A percentile compares a stretch with the other conserved stretches of the same genome.
phyloP scores from a whole-genome alignment of 2,113 vertebrate genomes.

The Oxyruncus cristatus region DNA sequence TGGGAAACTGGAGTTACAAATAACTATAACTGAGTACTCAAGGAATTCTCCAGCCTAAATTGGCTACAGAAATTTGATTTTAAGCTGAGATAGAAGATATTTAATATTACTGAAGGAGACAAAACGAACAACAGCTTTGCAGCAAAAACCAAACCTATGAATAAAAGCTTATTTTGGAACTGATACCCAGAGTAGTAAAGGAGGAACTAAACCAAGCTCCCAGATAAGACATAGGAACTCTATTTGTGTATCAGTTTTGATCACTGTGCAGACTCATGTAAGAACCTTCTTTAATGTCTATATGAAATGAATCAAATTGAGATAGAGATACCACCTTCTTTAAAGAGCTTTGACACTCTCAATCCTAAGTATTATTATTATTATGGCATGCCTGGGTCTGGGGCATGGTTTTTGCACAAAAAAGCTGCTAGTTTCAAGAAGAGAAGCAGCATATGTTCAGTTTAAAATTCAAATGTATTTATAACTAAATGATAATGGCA shows the following conservation, averaged over 20 bases:
- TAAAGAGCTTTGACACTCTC: neutral
- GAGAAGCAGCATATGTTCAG: neutral
- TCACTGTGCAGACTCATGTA: neutral
- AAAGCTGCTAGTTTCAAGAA: neutral
- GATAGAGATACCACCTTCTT: neutral
- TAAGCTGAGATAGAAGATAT: neutral
- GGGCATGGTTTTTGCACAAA: neutral
- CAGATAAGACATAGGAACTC: neutral
- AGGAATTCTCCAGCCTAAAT: conserved; percentile 1
- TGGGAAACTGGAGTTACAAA: neutral
- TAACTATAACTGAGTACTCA: neutral
- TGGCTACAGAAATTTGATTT: neutral
- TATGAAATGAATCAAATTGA: conserved; percentile 12
- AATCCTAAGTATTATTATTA: neutral
- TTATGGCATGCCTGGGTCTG: neutral
- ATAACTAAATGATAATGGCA: neutral
- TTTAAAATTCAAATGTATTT: conserved; percentile 51
- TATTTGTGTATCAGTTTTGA: neutral
- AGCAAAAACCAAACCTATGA: neutral
- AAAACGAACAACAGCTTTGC: neutral
- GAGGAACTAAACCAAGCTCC: neutral
- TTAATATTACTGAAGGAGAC: neutral
- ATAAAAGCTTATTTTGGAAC: conserved; percentile 30
- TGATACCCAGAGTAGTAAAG: neutral
- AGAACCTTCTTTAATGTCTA: neutral